Evolutionary conservation across 2,797 vertebrate genomes (phyloP), one percentile per base, ranked within the genome.

Genomic region (Squalus acanthias): DNA sequence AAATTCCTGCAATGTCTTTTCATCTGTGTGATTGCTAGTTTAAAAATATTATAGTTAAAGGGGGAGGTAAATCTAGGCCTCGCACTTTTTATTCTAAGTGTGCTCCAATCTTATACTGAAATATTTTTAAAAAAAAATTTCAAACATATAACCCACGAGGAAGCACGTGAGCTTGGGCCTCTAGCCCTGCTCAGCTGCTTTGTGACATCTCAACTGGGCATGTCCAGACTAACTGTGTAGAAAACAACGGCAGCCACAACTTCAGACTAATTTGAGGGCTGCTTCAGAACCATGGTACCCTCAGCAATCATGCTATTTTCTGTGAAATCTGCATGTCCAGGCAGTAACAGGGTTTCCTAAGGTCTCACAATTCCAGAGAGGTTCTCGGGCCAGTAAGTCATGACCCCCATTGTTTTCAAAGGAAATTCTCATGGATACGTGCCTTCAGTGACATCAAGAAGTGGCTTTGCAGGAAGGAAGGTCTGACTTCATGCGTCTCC

Each of bases 371-470:
- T 93, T 93, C 7, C 33, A 46, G 63, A 67, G 57, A n/a, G 57
- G 50, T 12, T 88, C 50, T 12, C 60, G 20, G 46, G 39, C 39
- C 20, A 69, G 20, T n/a, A 24, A 20, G 89, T 93, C 65, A n/a
- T 93, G 91, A 93, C 91, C 63, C n/a, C 22, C 17, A 69, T 65
- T 92, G 57, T 65, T 92, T 92, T 89, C 60, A 26, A 22, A 39
- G 91, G 91, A 67, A n/a, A 93, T 93, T 24, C 91, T 93, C n/a
- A 9, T 93, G n/a, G 20, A 46, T 93, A 24, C 39, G 39, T 69
- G 91, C 63, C 22, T 93, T 69, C 65, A 24, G 65, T 93, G 65
- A 69, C 39, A 69, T 93, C n/a, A 93, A 93, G n/a, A 69, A 92
- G 63, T 92, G 15, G 60, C 5, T n/a, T 65, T 92, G 33, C 60